Conservation (phyloP, 1,140 invertebrate species). For the Drosophila parabipectinata region DNA sequence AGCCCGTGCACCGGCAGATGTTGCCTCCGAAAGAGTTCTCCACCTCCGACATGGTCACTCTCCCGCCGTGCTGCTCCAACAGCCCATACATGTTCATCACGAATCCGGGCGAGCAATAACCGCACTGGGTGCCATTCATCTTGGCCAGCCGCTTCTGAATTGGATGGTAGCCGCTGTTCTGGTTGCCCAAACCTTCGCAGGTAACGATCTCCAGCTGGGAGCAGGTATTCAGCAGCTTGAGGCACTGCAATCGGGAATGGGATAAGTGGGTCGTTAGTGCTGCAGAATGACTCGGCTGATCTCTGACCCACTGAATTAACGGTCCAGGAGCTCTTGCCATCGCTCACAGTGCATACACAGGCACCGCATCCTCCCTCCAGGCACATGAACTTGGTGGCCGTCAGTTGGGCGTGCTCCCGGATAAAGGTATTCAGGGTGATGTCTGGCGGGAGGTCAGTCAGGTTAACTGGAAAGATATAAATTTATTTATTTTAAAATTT, state of each 20-base stretch:
- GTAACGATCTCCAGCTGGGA: constrained; percentile 91
- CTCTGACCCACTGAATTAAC: constrained; percentile 89
- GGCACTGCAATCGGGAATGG: constrained; percentile 85
- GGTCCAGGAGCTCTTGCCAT: constrained; percentile 86
- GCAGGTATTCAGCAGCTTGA: constrained; percentile 89
- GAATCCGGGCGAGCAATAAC: constrained; percentile 93
- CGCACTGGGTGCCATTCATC: constrained; percentile 92
- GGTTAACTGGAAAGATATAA: constrained; percentile 49
- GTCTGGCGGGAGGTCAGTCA: constrained; percentile 73
- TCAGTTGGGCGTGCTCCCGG: constrained; percentile 87
- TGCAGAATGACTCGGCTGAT: constrained; percentile 2
- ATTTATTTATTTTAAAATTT: not conserved
- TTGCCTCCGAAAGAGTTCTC: constrained; percentile 92
- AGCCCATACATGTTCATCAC: constrained; percentile 93
- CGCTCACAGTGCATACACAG: constrained; percentile 89
- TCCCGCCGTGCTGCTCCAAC: constrained; percentile 83
- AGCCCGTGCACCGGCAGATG: constrained; percentile 94
- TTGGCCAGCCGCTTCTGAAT: constrained; percentile 88
- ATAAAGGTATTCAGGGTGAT: constrained; percentile 89
- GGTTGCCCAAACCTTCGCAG: constrained; percentile 90
- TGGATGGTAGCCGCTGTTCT: constrained; percentile 88
- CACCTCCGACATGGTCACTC: constrained; percentile 88
- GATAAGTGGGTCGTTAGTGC: constrained; percentile 5
- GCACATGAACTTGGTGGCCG: constrained; percentile 93
- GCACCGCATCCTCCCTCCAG: constrained; percentile 93